phyloP scores from a whole-genome alignment of 1,140 invertebrate species.

The Saccostrea echinata region DNA sequence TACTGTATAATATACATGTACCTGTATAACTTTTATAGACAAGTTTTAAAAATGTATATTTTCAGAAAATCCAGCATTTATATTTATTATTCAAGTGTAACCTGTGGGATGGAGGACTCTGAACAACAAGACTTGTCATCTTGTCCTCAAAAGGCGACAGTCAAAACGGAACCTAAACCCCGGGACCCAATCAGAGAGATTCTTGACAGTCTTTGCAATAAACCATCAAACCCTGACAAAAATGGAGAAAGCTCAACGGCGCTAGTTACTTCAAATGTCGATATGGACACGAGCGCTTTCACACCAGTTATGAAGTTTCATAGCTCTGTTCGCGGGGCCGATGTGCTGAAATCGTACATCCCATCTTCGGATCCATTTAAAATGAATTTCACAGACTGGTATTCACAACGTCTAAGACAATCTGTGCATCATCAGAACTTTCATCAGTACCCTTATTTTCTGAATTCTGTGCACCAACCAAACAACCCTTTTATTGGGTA shows the following conservation, averaged over 20 bases:
- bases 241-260: not conserved
- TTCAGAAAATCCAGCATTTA: too few species aligned
- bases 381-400: not conserved
- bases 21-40: too few species aligned
- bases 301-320: conserved; percentile 48
- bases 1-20: too few species aligned
- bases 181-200: conserved; percentile 65
- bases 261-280: conserved; percentile 11
- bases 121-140: not conserved
- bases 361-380: not conserved
- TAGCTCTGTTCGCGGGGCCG: too few species aligned
- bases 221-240: conserved; percentile 9
- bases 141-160: not conserved
- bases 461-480: not conserved
- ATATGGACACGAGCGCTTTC: conserved; percentile 52
- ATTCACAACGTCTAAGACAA: not conserved
- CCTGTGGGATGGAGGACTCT: not conserved
- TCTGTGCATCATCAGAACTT: not conserved
- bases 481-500: not conserved
- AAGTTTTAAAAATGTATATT: too few species aligned
- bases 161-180: conserved; percentile 49
- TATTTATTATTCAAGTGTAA: too few species aligned
- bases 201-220: conserved; percentile 61
- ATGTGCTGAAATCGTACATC: not conserved
- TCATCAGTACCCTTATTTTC: not conserved